Evolutionary conservation across 2,888 invertebrate species (phyloP).

Genomic region (Boloria selene): DNA sequence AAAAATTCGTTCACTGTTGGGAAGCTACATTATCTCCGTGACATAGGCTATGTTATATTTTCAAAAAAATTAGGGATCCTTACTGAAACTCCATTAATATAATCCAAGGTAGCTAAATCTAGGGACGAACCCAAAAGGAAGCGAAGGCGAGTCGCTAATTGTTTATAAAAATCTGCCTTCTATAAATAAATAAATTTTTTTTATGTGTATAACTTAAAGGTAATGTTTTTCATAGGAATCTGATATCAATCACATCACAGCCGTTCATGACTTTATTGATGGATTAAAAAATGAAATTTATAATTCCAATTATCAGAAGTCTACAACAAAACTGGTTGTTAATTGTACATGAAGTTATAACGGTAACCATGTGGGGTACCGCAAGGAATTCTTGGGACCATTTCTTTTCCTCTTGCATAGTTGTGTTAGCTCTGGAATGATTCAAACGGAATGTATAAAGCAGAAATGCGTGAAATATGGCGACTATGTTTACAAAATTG

Average conservation of each 20-base stretch:
- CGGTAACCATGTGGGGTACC: conserved; percentile 47
- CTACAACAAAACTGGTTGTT: conserved; percentile 19
- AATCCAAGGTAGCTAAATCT: too few relatives aligned
- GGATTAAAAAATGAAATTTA: conserved; percentile 16
- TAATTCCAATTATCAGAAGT: conserved; percentile 21
- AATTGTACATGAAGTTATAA: conserved; percentile 32
- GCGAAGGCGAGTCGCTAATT: too few relatives aligned
- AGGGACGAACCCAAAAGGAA: too few relatives aligned
- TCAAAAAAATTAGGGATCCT: too few relatives aligned
- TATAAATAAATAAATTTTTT: background rate
- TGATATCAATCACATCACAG: conserved; percentile 11
- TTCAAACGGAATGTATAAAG: conserved; percentile 43
- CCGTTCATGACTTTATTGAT: conserved; percentile 25
- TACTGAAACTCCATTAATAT: too few relatives aligned
- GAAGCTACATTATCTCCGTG: too few relatives aligned
- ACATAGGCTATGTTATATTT: too few relatives aligned
- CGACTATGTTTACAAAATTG: conserved; percentile 47
- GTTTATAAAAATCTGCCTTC: background rate
- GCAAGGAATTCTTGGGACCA: conserved; percentile 62
- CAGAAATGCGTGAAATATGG: conserved; percentile 56
- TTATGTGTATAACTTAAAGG: background rate
- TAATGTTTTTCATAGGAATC: conserved; percentile 5
- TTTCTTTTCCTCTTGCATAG: conserved; percentile 49
- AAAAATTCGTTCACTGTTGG: too few relatives aligned
- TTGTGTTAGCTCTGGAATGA: conserved; percentile 42